phyloP scores from a whole-genome alignment of 2,888 invertebrate species.

The Nematopogon swammerdamellus region DNA sequence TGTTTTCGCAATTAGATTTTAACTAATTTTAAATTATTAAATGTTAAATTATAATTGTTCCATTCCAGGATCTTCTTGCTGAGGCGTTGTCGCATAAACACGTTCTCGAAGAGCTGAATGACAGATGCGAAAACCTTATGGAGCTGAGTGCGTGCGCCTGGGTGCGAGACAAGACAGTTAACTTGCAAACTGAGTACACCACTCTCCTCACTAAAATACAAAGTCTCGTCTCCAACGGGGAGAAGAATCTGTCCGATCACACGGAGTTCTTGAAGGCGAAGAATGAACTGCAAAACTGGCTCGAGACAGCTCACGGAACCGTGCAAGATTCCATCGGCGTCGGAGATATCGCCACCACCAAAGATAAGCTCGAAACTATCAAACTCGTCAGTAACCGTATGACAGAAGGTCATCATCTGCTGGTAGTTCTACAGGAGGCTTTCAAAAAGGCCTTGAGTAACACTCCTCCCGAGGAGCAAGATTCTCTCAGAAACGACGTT shows the following conservation, averaged over 20 bases:
- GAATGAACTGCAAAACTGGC: slow-evolving; percentile 79
- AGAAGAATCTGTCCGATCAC: slow-evolving; percentile 88
- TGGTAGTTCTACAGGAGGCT: slow-evolving; percentile 79
- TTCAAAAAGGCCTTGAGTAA: slow-evolving; percentile 82
- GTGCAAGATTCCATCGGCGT: slow-evolving; percentile 80
- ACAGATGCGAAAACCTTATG: slow-evolving; percentile 82
- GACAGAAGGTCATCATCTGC: slow-evolving; percentile 81
- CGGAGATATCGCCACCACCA: slow-evolving; percentile 73
- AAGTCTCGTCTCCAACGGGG: slow-evolving; percentile 78
- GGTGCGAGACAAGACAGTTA: slow-evolving; percentile 83
- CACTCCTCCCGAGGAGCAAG: slow-evolving; percentile 77
- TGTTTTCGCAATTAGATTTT: neutral
- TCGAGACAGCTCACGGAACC: slow-evolving; percentile 74
- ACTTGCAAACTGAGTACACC: slow-evolving; percentile 78
- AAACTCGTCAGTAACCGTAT: slow-evolving; percentile 70
- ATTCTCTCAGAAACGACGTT: slow-evolving; percentile 72
- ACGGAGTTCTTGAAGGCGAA: slow-evolving; percentile 88
- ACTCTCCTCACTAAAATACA: slow-evolving; percentile 75
- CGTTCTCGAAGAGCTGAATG: slow-evolving; percentile 79
- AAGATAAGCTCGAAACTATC: slow-evolving; percentile 77
- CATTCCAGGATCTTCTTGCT: slow-evolving; percentile 62
- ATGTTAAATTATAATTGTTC: neutral
- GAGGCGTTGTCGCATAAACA: slow-evolving; percentile 76
- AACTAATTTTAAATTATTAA: slow-evolving; percentile 1
- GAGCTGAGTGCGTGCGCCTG: slow-evolving; percentile 81